A percentile compares a stretch with the other conserved stretches of the same genome.
Conservation (phyloP, 2,888 invertebrate species). For the Phortica okadai region DNA sequence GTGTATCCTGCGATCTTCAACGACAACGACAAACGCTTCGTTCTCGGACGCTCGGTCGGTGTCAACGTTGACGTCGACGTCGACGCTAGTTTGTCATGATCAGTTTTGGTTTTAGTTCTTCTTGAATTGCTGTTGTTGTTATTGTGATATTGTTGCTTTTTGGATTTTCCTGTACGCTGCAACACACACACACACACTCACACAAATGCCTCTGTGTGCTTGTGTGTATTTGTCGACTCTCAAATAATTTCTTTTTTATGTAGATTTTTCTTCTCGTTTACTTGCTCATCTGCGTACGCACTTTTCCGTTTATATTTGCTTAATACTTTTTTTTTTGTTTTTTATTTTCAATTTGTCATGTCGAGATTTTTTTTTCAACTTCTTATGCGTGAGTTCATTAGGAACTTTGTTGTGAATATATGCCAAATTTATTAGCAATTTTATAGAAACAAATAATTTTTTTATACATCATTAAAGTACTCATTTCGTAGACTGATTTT, state of each 20-base stretch:
- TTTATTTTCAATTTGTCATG: slow-evolving; percentile 39
- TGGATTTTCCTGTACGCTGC: slow-evolving; percentile 47
- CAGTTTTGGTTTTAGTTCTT: slow-evolving; percentile 32
- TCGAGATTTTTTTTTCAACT: slow-evolving; percentile 40
- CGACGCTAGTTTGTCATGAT: slow-evolving; percentile 42
- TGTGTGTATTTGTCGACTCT: slow-evolving; percentile 29
- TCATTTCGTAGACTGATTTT: no score
- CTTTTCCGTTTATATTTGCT: slow-evolving; percentile 44
- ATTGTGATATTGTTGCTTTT: slow-evolving; percentile 38
- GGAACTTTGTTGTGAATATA: not conserved
- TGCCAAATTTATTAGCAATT: not conserved
- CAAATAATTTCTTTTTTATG: slow-evolving; percentile 22
- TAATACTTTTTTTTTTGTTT: slow-evolving; percentile 32
- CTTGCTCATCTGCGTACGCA: slow-evolving; percentile 42
- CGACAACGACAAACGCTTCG: not conserved
- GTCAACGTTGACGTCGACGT: not conserved
- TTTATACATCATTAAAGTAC: no score
- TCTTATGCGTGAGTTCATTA: slow-evolving; percentile 30
- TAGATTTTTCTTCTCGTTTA: not conserved
- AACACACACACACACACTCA: slow-evolving; percentile 60
- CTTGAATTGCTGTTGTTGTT: not conserved
- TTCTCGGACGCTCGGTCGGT: not conserved
- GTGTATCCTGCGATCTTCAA: slow-evolving; percentile 9
- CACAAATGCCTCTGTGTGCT: slow-evolving; percentile 25
- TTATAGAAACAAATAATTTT: no score